These are phyloP conservation scores for Hybognathus amarus DNA, from an alignment of 2,797 vertebrate species.

Conservation along the genomic window DNA sequence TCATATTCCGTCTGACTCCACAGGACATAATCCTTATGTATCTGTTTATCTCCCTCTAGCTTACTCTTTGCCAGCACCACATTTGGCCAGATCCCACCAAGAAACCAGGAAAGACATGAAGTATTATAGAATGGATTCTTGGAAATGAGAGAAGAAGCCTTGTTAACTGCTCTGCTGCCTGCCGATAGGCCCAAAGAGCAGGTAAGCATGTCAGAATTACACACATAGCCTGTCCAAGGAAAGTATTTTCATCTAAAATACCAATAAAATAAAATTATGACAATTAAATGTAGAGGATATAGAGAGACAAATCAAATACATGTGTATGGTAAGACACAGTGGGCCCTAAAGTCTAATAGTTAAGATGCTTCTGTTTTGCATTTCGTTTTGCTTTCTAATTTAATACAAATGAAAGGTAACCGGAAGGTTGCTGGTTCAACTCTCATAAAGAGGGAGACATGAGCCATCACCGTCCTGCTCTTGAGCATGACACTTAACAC, in stretches of 20 bases:
- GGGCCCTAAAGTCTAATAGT: background rate
- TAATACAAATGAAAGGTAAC: background rate
- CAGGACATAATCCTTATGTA: slow-evolving; percentile 5
- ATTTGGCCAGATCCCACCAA: background rate
- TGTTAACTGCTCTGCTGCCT: background rate
- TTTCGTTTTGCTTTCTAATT: background rate
- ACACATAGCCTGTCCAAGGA: background rate
- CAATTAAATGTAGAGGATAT: background rate
- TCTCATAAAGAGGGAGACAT: background rate
- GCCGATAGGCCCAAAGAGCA: background rate
- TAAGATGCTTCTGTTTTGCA: background rate
- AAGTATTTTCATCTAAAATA: background rate
- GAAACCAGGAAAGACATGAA: background rate
- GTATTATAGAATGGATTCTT: slow-evolving; percentile 3
- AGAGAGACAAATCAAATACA: background rate
- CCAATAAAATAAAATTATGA: background rate
- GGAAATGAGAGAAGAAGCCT: slow-evolving; percentile 11
- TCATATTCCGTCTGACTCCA: background rate
- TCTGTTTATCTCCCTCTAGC: slow-evolving; percentile 6
- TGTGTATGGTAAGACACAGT: background rate
- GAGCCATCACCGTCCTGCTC: background rate
- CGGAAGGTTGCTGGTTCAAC: background rate
- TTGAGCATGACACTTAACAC: background rate
- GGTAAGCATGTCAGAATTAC: background rate
- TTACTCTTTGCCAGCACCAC: background rate